Base-by-base conservation (phyloP, 1,140 invertebrate species). In the Sesamia nonagrioides region DNA sequence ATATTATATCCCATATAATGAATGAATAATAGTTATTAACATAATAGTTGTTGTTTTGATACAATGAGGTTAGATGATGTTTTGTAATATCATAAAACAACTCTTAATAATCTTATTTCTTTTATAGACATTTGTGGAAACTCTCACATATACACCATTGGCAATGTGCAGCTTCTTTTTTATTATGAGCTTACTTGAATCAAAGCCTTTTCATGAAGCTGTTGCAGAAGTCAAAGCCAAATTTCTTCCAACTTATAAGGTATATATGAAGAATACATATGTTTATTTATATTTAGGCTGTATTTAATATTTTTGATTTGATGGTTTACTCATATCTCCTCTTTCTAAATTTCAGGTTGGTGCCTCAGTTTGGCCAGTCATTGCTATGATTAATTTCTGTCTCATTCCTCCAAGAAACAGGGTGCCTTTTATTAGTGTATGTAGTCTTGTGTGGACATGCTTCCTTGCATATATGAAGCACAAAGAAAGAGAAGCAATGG, bases 391-490 rank as follows among this genome's bases (percentile, higher is more conserved):
- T 2, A 98, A 98, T 87, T 98, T 98, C 85, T 95, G 96, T 11
- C 93, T 97, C 42, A 95, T 98, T 71, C 96, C 97, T 35, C 97
- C 98, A 88, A 96, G 96, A 83, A 98, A 98, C 92, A 95, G 98
- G 80, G 97, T 98, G 13, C 96, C 97, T n/a, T 98, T 98, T 88
- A 97, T 98, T 27, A 98, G 97, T 88, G 89, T 97, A 15, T 98
- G 97, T 88, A 98, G 97, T 93, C 96, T 98, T 66, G 91, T 98
- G 78, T 98, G 98, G 98, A 98, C 97, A 27, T 97, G 97, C 83
- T 98, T 98, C 90, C 94, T 98, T 68, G 97, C 98, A 0, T 98
- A 98, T 84, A 98, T 98, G 97, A 98, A 98, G 91, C 96, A 97
- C 79, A 83, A 97, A 54, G 96, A 97, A 86, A 86, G 95, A 81